phyloP scores from a whole-genome alignment of 2,113 vertebrate genomes.

The Pterocles gutturalis region DNA sequence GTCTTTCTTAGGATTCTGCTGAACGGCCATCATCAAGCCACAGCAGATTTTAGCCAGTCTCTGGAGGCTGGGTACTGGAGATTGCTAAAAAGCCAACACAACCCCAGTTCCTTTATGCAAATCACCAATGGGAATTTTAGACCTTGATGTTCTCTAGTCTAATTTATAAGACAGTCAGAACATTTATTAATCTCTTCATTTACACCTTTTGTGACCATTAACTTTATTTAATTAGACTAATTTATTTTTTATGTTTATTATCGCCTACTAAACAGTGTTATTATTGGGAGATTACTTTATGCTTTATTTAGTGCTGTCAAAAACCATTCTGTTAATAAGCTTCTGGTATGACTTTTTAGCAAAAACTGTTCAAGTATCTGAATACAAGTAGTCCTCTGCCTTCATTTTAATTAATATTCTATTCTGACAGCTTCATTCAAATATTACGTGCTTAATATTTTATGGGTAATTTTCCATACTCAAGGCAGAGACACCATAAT shows the following conservation, averaged over 20 bases:
- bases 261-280: not conserved
- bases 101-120: not conserved
- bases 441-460: not conserved
- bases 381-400: not conserved
- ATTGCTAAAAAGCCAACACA: not conserved
- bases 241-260: too few species aligned
- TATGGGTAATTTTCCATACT: not conserved
- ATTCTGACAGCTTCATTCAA: not conserved
- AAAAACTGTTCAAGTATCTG: not conserved
- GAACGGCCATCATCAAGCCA: too few species aligned
- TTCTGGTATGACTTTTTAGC: not conserved
- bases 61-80: not conserved
- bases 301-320: not conserved
- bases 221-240: not conserved
- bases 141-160: not conserved
- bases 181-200: not conserved
- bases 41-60: not conserved
- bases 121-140: not conserved
- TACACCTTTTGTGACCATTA: not conserved
- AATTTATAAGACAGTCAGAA: not conserved
- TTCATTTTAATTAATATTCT: not conserved
- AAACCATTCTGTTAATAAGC: not conserved
- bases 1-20: not conserved
- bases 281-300: not conserved
- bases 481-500: not conserved